These are phyloP conservation scores for Taurulus bubalis DNA, from an alignment of 2,113 vertebrate species.

Conservation along the genomic window DNA sequence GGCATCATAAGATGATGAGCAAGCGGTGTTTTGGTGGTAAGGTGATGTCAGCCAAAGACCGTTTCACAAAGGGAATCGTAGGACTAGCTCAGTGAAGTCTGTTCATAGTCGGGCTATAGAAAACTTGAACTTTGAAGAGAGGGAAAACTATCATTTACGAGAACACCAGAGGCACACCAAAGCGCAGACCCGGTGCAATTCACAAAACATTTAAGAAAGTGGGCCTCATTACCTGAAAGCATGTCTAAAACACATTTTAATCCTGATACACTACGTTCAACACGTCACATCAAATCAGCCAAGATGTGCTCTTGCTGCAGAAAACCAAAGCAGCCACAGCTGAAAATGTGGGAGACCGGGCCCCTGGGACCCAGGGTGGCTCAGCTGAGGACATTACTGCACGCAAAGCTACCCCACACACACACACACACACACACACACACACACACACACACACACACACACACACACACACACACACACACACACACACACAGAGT, in stretches of 20 bases:
- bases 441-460: slow-evolving; percentile 43
- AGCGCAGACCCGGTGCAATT: slow-evolving; percentile 4
- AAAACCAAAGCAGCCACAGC: slow-evolving; percentile 66
- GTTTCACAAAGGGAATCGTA: not conserved
- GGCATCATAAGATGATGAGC: slow-evolving; percentile 9
- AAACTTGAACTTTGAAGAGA: not conserved
- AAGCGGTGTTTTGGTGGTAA: slow-evolving; percentile 26
- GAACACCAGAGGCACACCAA: not conserved
- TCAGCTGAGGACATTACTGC: slow-evolving; percentile 78
- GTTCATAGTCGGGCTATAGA: not conserved
- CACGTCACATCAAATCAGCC: slow-evolving; percentile 66
- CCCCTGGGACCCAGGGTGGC: slow-evolving; percentile 64
- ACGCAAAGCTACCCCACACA: slow-evolving; percentile 58
- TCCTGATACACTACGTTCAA: slow-evolving; percentile 54
- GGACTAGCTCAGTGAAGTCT: not conserved
- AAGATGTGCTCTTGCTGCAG: slow-evolving; percentile 53
- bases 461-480: slow-evolving; percentile 44
- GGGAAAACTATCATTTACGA: not conserved
- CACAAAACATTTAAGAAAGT: slow-evolving; percentile 18
- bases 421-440: slow-evolving; percentile 42
- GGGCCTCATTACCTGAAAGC: slow-evolving; percentile 62
- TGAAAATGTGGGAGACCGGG: slow-evolving; percentile 69
- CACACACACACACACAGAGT: slow-evolving; percentile 47
- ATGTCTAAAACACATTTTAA: slow-evolving; percentile 68
- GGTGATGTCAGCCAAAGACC: not conserved